Conservation (phyloP, 1,140 invertebrate genomes). For the Zophobas atratus region DNA sequence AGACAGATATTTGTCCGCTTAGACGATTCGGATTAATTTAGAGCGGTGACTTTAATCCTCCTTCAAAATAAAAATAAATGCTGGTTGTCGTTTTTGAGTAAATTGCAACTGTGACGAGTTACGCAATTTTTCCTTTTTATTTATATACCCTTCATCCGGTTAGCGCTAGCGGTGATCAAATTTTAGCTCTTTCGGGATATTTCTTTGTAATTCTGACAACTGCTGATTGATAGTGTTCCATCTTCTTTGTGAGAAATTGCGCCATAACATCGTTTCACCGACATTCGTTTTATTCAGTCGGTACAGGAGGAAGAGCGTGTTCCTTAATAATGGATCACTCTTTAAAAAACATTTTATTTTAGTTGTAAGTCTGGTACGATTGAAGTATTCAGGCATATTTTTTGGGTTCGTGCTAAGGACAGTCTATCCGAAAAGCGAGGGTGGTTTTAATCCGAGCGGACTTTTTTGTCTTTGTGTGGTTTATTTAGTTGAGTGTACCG, state of each 20-base stretch:
- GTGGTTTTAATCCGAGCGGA: too few species aligned
- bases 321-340: background rate
- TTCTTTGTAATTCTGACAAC: slow-evolving; percentile 19
- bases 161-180: slow-evolving; percentile 17
- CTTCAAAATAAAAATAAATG: slow-evolving; percentile 7
- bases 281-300: background rate
- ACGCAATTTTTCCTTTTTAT: background rate
- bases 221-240: slow-evolving; percentile 17
- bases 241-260: slow-evolving; percentile 26
- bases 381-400: too few species aligned
- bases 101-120: background rate
- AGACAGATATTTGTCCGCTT: slow-evolving; percentile 5
- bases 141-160: background rate
- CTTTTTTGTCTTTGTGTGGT: too few species aligned
- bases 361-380: too few species aligned
- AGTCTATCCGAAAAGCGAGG: too few species aligned
- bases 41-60: background rate
- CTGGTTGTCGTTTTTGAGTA: background rate
- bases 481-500: background rate
- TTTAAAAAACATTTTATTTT: too few species aligned
- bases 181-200: slow-evolving; percentile 21
- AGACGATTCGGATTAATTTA: slow-evolving; percentile 15
- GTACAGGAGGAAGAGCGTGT: background rate
- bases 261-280: background rate
- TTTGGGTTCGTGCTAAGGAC: too few species aligned